Evolutionary conservation across 2,888 invertebrate species (phyloP).

Genomic region (Polydesmus complanatus): DNA sequence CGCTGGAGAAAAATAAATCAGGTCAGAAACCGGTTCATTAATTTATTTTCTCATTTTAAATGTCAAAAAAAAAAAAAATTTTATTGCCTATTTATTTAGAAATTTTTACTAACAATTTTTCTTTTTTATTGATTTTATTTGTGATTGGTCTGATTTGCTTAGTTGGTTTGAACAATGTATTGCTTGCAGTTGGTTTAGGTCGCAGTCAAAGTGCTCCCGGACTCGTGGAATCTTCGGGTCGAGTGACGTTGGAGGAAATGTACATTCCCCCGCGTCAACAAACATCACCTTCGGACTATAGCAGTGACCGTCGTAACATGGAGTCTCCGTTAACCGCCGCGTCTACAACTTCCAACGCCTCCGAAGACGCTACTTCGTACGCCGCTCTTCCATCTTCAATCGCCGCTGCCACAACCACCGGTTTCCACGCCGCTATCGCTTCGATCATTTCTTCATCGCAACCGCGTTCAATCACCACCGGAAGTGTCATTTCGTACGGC

Average conservation of each 20-base stretch:
- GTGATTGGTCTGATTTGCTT: not conserved
- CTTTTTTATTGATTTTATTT: slow-evolving; percentile 5
- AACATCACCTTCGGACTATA: slow-evolving; percentile 15
- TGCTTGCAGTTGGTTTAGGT: slow-evolving; percentile 70
- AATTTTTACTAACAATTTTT: not conserved
- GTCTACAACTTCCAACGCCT: slow-evolving; percentile 18
- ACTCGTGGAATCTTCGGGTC: slow-evolving; percentile 80
- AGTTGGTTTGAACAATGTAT: not conserved
- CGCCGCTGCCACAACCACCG: slow-evolving; percentile 5
- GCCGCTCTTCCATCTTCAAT: not conserved
- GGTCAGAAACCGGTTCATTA: slow-evolving; percentile 1
- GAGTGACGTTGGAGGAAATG: slow-evolving; percentile 75
- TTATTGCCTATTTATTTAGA: too few relatives aligned
- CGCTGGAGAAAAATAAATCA: slow-evolving; percentile 69
- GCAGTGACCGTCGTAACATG: slow-evolving; percentile 17
- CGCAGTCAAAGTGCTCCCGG: slow-evolving; percentile 93
- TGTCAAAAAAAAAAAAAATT: too few relatives aligned
- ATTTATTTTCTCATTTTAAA: not conserved
- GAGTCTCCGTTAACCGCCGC: slow-evolving; percentile 21
- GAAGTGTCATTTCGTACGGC: slow-evolving; percentile 26
- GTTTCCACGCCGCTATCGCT: not conserved
- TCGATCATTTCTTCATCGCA: slow-evolving; percentile 6
- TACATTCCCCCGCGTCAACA: slow-evolving; percentile 17
- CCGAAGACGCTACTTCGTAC: slow-evolving; percentile 12
- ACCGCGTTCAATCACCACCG: slow-evolving; percentile 25